A percentile compares a stretch with the other conserved stretches of the same genome.
phyloP scores from a whole-genome alignment of 2,797 vertebrate genomes.

The Menidia menidia region DNA sequence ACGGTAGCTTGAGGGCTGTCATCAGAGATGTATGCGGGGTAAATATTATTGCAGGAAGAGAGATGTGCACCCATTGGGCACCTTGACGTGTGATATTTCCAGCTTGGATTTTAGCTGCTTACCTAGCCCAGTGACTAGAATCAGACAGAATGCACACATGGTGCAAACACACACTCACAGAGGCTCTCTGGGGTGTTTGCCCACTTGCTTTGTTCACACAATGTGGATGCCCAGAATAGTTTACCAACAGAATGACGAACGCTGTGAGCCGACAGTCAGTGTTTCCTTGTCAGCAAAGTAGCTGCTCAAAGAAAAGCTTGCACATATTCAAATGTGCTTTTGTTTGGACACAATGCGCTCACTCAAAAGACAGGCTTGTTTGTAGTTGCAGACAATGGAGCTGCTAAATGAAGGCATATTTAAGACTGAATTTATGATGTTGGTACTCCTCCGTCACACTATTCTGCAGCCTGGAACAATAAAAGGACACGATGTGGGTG shows the following conservation, averaged over 20 bases:
- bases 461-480: constrained; percentile 14
- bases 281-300: constrained; percentile 45
- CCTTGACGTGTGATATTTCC: constrained; percentile 65
- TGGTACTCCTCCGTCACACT: constrained; percentile 25
- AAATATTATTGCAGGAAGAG: constrained; percentile 77
- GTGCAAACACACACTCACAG: constrained; percentile 10
- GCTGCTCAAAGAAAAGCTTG: constrained; percentile 30
- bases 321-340: constrained; percentile 41
- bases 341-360: constrained; percentile 43
- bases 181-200: constrained; percentile 26
- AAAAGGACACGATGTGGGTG: constrained; percentile 15
- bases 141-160: constrained; percentile 27
- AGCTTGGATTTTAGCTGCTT: constrained; percentile 51
- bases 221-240: constrained; percentile 41
- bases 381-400: constrained; percentile 30
- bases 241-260: constrained; percentile 41
- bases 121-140: constrained; percentile 21
- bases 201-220: constrained; percentile 27
- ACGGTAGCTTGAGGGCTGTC: constrained; percentile 59
- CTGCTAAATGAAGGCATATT: constrained; percentile 27
- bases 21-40: constrained; percentile 63
- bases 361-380: constrained; percentile 37
- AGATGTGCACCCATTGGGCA: constrained; percentile 42
- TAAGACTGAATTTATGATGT: constrained; percentile 33
- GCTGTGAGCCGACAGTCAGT: constrained; percentile 48